These are phyloP conservation scores for Myocastor coypus DNA, from an alignment of 2,113 vertebrate species.

Conservation along the genomic window DNA sequence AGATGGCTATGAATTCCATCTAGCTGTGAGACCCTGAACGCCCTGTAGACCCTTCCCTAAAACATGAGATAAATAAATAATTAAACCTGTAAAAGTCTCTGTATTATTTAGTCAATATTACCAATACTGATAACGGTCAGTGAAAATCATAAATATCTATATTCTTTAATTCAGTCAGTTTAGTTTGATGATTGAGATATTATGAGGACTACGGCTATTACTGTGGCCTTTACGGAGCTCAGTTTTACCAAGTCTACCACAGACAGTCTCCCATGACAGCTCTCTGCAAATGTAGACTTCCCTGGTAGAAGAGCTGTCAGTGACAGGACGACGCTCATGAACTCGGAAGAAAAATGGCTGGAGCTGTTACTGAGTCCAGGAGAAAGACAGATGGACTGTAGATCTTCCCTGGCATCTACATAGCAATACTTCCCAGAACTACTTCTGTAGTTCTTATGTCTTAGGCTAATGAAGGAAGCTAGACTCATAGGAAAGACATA, in stretches of 20 bases:
- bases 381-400: not conserved
- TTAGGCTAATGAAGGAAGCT: not conserved
- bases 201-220: too few species aligned
- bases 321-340: not conserved
- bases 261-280: conserved; percentile 63
- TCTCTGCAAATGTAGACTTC: conserved; percentile 45
- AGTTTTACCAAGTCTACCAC: conserved; percentile 3
- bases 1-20: too few species aligned
- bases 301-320: not conserved
- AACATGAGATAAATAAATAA: too few species aligned
- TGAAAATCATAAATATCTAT: not conserved
- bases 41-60: too few species aligned
- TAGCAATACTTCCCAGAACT: not conserved
- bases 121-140: not conserved
- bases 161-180: not conserved
- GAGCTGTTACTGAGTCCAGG: not conserved
- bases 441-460: not conserved
- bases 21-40: too few species aligned
- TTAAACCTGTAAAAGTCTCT: not conserved
- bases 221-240: not conserved
- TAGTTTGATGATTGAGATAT: not conserved
- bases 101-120: not conserved
- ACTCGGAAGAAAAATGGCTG: not conserved
- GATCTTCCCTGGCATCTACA: not conserved
- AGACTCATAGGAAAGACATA: not conserved